phyloP scores from a whole-genome alignment of 2,797 vertebrate species.

The Gallirallus australis region DNA sequence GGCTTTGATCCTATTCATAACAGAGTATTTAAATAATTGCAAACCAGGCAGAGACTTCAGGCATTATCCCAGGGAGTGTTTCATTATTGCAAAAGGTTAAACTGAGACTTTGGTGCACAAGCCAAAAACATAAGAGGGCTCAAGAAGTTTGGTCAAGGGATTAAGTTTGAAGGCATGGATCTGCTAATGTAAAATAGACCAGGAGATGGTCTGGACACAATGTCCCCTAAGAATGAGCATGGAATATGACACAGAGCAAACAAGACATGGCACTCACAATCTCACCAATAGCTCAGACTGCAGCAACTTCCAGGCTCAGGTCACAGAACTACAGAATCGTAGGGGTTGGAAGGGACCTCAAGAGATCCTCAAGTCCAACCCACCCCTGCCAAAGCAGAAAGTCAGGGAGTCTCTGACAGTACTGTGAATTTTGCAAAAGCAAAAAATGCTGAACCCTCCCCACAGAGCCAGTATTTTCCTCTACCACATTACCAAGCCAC shows the following conservation, averaged over 20 bases:
- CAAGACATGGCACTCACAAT: background rate
- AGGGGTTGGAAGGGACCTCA: too few species aligned
- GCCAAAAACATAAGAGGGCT: background rate
- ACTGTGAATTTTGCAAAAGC: background rate
- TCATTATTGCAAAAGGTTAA: slow-evolving; percentile 51
- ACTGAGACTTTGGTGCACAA: background rate
- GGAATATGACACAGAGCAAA: background rate
- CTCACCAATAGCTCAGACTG: accelerated
- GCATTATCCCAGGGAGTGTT: slow-evolving; percentile 49
- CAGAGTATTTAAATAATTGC: slow-evolving; percentile 71
- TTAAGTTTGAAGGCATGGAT: background rate
- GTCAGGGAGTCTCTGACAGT: background rate
- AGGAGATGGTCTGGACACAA: background rate
- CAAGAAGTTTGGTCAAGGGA: slow-evolving; percentile 19
- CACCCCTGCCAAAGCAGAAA: background rate
- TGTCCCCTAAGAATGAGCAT: background rate
- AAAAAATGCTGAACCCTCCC: background rate
- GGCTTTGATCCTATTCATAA: slow-evolving; percentile 65
- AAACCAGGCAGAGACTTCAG: slow-evolving; percentile 55
- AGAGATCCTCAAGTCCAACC: too few species aligned
- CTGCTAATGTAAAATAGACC: background rate
- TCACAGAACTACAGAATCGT: too few species aligned
- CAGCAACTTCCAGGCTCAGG: background rate
- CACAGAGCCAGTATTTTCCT: background rate
- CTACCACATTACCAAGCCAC: background rate